Evolutionary conservation across 2,888 invertebrate species (phyloP), one percentile per base, ranked within the genome.

Genomic region (Stratiomys singularior): DNA sequence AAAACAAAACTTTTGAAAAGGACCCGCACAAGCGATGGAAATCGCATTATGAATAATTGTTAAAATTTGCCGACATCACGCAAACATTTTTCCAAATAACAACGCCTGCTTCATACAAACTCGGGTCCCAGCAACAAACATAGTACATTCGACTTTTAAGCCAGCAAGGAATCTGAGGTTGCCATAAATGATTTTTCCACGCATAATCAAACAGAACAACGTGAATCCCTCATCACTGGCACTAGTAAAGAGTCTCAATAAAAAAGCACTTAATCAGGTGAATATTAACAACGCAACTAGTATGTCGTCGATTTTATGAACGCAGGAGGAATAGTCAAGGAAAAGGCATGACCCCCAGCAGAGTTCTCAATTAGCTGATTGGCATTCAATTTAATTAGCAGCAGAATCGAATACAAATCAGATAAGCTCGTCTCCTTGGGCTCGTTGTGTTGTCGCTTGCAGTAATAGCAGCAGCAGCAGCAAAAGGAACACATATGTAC

Each of bases 341-440:
- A 60, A 37, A 44, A 58, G 58, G 44, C 23, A 74, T 74, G 74
- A 58, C 74, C 74, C 60, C 74, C 74, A 74, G 58, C 74, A 74
- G 74, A 74, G 74, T 74, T 74, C 74, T 74, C 74, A 74, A 74
- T 74, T 74, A 74, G 74, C 76, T 76, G 64, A 76, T 76, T 76
- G 76, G 64, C 66, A 76, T 76, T 76, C 76, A 76, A 76, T 76
- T 76, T 76, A 76, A 76, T 76, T 76, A 76, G 76, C 66, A 63
- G 52, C 46, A 27, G 76, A 76, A 64, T 76, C 64, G 76, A 30
- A 76, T 76, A 76, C 66, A 63, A 76, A 76, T 76, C 76, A 76
- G 64, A 64, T 52, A 64, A 76, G 66, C 76, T 64, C 44, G 46
- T 46, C 46, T 69, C 47, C 21, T 44, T 46, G 44, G 23, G 9